Evolutionary conservation across 2,888 invertebrate species (phyloP), one percentile per base, ranked within the genome.

Genomic region (Euphydryas editha): DNA sequence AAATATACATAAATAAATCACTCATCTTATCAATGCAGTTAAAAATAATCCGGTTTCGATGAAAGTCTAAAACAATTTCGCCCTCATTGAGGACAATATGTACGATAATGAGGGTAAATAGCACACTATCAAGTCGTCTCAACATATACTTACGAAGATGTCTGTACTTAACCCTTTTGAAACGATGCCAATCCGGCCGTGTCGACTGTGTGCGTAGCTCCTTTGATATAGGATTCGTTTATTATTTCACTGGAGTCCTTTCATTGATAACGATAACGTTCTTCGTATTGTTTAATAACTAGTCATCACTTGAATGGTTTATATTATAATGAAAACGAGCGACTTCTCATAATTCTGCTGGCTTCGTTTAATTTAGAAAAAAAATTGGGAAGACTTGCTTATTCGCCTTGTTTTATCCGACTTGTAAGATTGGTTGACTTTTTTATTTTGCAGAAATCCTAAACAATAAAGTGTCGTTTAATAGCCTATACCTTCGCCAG

Each of bases 91-190:
- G 36, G 17, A 54, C 54, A 54, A 36, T 36, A 11, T 54, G 10
- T 10, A 24, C 15, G 24, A 51, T 49, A 30, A 36, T 54, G 4
- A 36, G 30, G 54, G 30, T 11, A 54, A 30, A 54, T 54, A 49
- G 18, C 36, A 17, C 54, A 54, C 54, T 54, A 54, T 36, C 15
- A 58, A 58, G 49, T 37, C 20, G 63, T 42, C 39, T 42, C 58
- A 63, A 59, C 49, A 58, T 62, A 15, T 39, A 55, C 62, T 63
- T 39, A 58, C 47, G 21, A 24, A 24, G 56, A 57, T 62, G 57
- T 57, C 63, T 58, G 30, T 42, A 58, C 58, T 64, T 59, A 64
- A 64, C 63, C 58, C 58, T 59, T 46, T 54, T 54, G 54, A 54
- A 54, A 24, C 54, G 54, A 54, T 8, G 54, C 36, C 54, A 24